Evolutionary conservation across 2,113 vertebrate species (phyloP).

Genomic region (Cepphus grylle): DNA sequence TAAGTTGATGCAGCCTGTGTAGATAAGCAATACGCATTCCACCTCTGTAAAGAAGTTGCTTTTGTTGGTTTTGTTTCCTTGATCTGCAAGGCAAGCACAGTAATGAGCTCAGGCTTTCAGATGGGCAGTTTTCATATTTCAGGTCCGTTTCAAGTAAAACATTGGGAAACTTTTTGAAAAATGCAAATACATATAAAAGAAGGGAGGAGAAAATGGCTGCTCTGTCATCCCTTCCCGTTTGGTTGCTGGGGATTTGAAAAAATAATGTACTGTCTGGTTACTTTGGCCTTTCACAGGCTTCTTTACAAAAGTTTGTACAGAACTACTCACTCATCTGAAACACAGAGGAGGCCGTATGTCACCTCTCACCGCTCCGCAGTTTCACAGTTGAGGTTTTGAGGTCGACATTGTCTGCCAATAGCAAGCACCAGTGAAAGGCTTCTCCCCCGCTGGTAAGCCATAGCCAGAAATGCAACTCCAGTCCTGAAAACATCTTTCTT

Average conservation of each 20-base stretch:
- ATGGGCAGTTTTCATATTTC: background rate
- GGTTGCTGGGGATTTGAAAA: background rate
- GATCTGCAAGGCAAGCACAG: background rate
- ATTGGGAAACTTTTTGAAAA: background rate
- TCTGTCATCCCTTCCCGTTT: background rate
- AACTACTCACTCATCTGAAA: background rate
- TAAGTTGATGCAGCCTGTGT: background rate
- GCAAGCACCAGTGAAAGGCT: background rate
- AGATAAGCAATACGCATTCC: background rate
- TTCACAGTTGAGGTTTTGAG: slow-evolving; percentile 33
- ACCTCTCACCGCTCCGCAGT: background rate
- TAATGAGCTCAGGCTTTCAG: background rate
- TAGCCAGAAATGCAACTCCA: background rate
- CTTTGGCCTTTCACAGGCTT: background rate
- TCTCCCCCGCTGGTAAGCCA: background rate
- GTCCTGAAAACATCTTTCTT: background rate
- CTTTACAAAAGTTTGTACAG: background rate
- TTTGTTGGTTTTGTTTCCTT: background rate
- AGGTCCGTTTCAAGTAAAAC: background rate
- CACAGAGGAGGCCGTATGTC: background rate
- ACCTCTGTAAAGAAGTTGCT: background rate
- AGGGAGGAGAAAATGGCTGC: background rate
- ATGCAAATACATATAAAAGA: background rate
- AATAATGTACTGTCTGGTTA: background rate
- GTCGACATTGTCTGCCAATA: slow-evolving; percentile 2